A percentile compares a stretch with the other conserved stretches of the same genome.
These are phyloP conservation scores for Drosophila neotestacea DNA, from an alignment of 2,888 invertebrate genomes.

Conservation along the genomic window DNA sequence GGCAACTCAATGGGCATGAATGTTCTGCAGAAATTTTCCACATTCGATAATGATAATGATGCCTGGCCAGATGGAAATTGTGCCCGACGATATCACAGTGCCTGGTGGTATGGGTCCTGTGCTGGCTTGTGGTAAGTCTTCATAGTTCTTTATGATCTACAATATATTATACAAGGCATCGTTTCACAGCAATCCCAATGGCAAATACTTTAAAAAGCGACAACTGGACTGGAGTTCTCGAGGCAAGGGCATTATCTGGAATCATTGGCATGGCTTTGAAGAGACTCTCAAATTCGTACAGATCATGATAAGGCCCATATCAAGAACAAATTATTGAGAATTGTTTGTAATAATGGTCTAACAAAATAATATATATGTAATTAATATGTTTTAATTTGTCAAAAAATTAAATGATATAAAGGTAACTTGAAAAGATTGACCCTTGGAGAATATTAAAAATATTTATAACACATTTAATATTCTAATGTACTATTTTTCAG, in stretches of 20 bases:
- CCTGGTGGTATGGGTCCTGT: constrained; percentile 87
- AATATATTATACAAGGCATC: background rate
- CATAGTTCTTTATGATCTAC: background rate
- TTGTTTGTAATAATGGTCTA: too few species aligned
- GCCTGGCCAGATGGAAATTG: constrained; percentile 89
- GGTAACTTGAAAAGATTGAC: too few species aligned
- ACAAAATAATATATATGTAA: too few species aligned
- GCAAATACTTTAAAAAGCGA: constrained; percentile 43
- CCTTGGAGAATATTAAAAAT: too few species aligned
- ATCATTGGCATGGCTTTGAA: constrained; percentile 87
- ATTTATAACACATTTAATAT: too few species aligned
- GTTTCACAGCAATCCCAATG: constrained; percentile 1
- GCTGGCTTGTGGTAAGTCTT: background rate
- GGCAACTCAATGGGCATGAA: constrained; percentile 89
- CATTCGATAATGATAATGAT: constrained; percentile 89
- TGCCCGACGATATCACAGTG: constrained; percentile 88
- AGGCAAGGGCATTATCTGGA: constrained; percentile 87
- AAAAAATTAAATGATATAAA: too few species aligned
- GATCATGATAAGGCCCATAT: constrained; percentile 88
- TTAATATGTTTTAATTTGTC: too few species aligned
- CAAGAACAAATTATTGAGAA: background rate
- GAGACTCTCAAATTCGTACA: constrained; percentile 87
- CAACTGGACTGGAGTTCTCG: constrained; percentile 40
- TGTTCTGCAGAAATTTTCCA: constrained; percentile 89
- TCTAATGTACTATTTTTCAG: too few species aligned